Evolutionary conservation across 2,797 vertebrate species (phyloP), one percentile per base, ranked within the genome.

Genomic region (Anas acuta): DNA sequence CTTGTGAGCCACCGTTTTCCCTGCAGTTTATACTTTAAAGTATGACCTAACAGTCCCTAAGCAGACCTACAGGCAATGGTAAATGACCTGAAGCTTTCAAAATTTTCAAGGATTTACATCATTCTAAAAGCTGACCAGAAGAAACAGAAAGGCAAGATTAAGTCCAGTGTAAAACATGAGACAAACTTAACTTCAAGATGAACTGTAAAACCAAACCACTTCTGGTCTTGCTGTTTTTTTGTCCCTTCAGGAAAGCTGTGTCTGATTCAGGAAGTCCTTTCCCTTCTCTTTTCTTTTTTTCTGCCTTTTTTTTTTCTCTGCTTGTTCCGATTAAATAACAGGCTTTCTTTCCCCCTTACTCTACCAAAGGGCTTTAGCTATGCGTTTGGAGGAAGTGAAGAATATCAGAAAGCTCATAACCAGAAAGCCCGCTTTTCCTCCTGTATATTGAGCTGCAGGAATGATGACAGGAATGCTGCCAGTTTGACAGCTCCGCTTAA

Each of bases 211-310:
- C 33, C 8, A 90, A 84, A 64, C 10, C 16, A n/a, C 61, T 92
- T 93, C 87, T 92, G 73, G n/a, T 73, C 91, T 93, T 79, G 21
- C 12, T 66, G 84, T 90, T 93, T 79, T 79, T 79, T 25, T 71
- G 21, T 47, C 9, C 67, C 49, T 75, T 61, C 85, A 79, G 85
- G 91, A 96, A 93, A 86, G 73, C 49, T 88, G 18, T 84, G 71
- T 25, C 64, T 75, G 67, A 26, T 84, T 90, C 92, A 93, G 89
- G 95, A 96, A 93, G 80, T 79, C 33, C 64, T 96, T 92, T 96
- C 37, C 76, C 53, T 83, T 87, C 62, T 71, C 64, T 70, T 61
- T 25, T 56, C 33, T 80, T 32, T 54, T 95, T 74, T 91, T 84
- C 15, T 61, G n/a, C 4, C 25, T 62, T 35, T 60, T 45, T 77